phyloP scores from a whole-genome alignment of 2,797 vertebrate species.

The Fundulus diaphanus region DNA sequence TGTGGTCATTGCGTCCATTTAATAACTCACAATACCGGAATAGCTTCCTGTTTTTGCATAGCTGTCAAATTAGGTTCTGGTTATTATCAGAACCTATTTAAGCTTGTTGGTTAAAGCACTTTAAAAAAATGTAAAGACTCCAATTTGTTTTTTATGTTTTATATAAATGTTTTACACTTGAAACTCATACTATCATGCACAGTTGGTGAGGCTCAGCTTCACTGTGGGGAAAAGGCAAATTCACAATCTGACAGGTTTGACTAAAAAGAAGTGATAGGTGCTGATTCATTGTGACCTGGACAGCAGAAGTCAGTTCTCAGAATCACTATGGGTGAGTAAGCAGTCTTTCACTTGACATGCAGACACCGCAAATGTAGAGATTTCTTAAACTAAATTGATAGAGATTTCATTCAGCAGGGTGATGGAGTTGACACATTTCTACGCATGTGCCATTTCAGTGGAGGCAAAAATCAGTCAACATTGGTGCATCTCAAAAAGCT shows the following conservation, averaged over 20 bases:
- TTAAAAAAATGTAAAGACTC: neutral
- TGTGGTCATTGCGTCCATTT: neutral
- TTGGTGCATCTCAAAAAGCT: conserved; percentile 49
- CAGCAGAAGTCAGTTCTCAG: conserved; percentile 26
- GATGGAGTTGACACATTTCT: conserved; percentile 68
- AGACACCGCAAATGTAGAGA: conserved; percentile 28
- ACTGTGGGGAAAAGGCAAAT: conserved; percentile 1
- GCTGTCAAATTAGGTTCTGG: neutral
- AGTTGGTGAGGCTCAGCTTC: neutral
- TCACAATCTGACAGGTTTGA: conserved; percentile 17
- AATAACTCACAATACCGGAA: neutral
- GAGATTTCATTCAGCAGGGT: conserved; percentile 60
- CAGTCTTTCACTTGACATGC: conserved; percentile 51
- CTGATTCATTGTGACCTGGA: conserved; percentile 52
- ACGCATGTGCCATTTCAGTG: conserved; percentile 59
- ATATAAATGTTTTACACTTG: neutral
- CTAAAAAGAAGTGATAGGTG: conserved; percentile 44
- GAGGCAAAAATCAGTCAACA: conserved; percentile 67
- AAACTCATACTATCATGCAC: neutral
- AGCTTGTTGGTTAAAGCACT: neutral
- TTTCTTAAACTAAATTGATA: conserved; percentile 65
- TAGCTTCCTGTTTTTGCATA: neutral
- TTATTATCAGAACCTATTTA: neutral
- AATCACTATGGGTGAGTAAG: conserved; percentile 34
- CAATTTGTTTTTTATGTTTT: neutral